Base-by-base conservation (phyloP, 2,797 vertebrate species). In the Malacoctenus gilli region DNA sequence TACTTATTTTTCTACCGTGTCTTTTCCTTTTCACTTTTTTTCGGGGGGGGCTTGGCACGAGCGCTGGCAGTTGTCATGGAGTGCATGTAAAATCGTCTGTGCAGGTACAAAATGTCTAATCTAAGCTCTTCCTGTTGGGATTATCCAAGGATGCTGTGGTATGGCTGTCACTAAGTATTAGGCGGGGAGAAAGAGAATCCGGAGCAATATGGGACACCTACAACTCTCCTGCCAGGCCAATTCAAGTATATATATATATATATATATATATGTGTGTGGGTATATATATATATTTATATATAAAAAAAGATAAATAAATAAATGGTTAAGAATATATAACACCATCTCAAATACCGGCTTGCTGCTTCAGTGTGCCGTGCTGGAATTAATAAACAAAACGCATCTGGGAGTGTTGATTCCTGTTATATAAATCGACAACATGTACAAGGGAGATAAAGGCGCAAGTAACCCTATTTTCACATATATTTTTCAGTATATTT, bases 41-140 rank as follows among this genome's bases (percentile, higher is more conserved):
- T n/a, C n/a, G n/a, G n/a, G n/a, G n/a, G 8, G 4, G 59, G 84
- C 83, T 69, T 86, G 87, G 79, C 85, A 68, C 43, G 31, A 38
- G 47, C 63, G 4, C 66, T 65, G 74, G 70, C 69, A 79, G 61
- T 83, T 75, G 68, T 82, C 75, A 78, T 79, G 65, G 60, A 63
- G 42, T 63, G 86, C 83, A 81, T 86, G 79, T 77, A 59, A 90
- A 91, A 90, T 89, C 72, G 77, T 72, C 63, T 63, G 77, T 79
- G 77, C 90, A 91, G 86, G 87, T 89, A 83, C 53, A 76, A 80
- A 86, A 82, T 79, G 72, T 86, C 77, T 91, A 87, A 90, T 89
- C 82, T 90, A 51, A 75, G 78, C 74, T 78, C 82, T 82, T 68
- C 75, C 68, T 83, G 69, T 75, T 59, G 71, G 87, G 84, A 90